phyloP scores from a whole-genome alignment of 2,797 vertebrate species.

The Setipinna tenuifilis region DNA sequence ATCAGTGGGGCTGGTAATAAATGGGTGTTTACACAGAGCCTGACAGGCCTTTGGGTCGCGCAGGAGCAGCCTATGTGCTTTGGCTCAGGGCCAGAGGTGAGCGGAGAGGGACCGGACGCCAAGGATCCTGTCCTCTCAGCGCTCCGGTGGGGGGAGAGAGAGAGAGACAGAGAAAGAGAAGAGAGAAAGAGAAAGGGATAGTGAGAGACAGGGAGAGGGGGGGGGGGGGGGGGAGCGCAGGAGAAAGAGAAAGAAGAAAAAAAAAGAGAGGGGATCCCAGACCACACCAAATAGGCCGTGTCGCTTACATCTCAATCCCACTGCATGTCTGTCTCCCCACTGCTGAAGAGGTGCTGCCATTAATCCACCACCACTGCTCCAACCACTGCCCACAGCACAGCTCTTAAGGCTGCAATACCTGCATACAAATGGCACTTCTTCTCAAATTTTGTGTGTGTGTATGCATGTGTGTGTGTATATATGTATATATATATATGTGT shows the following conservation, averaged over 20 bases:
- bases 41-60: constrained; percentile 53
- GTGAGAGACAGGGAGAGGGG: not conserved
- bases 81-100: constrained; percentile 38
- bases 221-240: no score
- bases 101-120: constrained; percentile 30
- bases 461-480: no score
- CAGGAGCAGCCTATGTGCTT: constrained; percentile 50
- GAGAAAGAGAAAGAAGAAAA: not conserved
- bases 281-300: not conserved
- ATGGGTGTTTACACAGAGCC: constrained; percentile 64
- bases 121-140: constrained; percentile 25
- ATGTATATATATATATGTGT: no score
- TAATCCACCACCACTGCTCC: not conserved
- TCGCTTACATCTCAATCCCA: not conserved
- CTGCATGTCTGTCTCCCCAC: not conserved
- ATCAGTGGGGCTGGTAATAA: constrained; percentile 61
- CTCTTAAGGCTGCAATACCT: no score
- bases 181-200: not conserved
- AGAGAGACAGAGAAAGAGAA: not conserved
- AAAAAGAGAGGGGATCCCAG: not conserved
- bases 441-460: not conserved
- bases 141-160: not conserved
- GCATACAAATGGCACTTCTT: not conserved
- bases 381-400: not conserved
- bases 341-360: not conserved